Evolutionary conservation across 2,888 invertebrate genomes (phyloP).

Genomic region (Tinea semifulvella): DNA sequence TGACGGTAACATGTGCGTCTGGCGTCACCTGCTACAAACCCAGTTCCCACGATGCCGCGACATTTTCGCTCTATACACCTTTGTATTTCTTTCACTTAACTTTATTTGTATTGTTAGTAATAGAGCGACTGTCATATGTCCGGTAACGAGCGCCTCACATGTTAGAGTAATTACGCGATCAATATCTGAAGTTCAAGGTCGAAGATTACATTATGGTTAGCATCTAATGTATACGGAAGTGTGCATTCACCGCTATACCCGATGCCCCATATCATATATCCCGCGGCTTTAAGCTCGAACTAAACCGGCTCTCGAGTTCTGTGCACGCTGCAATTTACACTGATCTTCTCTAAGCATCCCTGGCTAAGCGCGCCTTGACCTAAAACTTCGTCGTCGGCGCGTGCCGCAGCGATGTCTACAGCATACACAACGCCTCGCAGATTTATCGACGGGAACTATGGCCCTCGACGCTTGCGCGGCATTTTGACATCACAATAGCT

Average conservation of each 20-base stretch:
- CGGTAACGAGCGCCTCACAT: neutral
- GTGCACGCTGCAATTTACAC: slow-evolving; percentile 33
- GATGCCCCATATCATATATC: slow-evolving; percentile 7
- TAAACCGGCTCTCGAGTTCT: slow-evolving; percentile 6
- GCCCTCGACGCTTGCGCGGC: slow-evolving; percentile 19
- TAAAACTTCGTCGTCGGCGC: slow-evolving; percentile 39
- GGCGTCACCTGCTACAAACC: slow-evolving; percentile 47
- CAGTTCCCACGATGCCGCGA: slow-evolving; percentile 38
- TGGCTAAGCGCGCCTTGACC: slow-evolving; percentile 52
- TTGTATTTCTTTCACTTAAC: neutral
- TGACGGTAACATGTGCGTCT: slow-evolving; percentile 46
- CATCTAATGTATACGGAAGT: neutral
- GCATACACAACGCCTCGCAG: slow-evolving; percentile 13
- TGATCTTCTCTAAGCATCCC: slow-evolving; percentile 42
- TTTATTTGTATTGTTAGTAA: neutral
- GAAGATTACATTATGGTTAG: neutral
- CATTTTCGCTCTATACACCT: slow-evolving; percentile 1
- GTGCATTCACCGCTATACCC: slow-evolving; percentile 5
- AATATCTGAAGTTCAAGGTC: slow-evolving; percentile 7
- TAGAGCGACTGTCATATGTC: slow-evolving; percentile 4
- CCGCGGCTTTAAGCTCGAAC: slow-evolving; percentile 1
- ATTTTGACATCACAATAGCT: slow-evolving; percentile 46
- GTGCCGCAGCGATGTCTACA: slow-evolving; percentile 21
- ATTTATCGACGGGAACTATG: slow-evolving; percentile 19
- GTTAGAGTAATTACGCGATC: neutral